Evolutionary conservation across 2,113 vertebrate genomes (phyloP).

Genomic region (Anser cygnoides): DNA sequence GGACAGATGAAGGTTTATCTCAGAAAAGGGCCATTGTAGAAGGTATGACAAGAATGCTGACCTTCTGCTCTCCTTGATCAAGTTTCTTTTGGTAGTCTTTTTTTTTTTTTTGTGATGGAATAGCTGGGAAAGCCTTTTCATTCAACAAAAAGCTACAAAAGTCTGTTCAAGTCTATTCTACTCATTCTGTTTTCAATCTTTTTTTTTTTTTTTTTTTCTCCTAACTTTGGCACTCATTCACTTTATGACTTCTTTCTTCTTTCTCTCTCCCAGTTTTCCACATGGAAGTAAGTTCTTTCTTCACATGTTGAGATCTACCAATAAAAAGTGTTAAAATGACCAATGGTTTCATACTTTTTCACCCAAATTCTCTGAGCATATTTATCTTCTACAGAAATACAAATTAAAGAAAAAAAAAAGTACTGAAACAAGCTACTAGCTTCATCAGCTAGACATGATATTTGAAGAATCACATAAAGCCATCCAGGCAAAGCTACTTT

Average conservation of each 20-base stretch:
- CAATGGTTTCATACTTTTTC: not conserved
- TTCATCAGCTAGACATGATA: not conserved
- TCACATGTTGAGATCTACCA: not conserved
- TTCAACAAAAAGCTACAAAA: not conserved
- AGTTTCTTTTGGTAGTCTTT: not conserved
- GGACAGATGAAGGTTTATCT: not conserved
- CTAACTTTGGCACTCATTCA: not conserved
- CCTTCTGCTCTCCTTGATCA: not conserved
- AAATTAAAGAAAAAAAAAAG: not conserved
- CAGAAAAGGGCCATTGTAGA: not conserved
- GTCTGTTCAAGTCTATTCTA: not conserved
- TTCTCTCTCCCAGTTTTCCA: not conserved
- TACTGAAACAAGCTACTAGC: not conserved
- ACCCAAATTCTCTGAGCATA: not conserved
- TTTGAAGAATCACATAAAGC: not conserved
- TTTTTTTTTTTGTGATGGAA: not conserved
- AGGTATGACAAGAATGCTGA: not conserved
- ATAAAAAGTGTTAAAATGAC: not conserved
- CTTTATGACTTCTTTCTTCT: not conserved
- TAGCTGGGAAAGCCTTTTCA: not conserved
- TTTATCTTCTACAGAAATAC: not conserved
- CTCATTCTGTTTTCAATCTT: not conserved
- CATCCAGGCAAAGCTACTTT: not conserved
- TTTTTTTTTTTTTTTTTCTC: not conserved
- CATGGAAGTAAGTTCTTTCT: not conserved